Evolutionary conservation across 2,797 vertebrate genomes (phyloP).

Genomic region (Hybognathus amarus): DNA sequence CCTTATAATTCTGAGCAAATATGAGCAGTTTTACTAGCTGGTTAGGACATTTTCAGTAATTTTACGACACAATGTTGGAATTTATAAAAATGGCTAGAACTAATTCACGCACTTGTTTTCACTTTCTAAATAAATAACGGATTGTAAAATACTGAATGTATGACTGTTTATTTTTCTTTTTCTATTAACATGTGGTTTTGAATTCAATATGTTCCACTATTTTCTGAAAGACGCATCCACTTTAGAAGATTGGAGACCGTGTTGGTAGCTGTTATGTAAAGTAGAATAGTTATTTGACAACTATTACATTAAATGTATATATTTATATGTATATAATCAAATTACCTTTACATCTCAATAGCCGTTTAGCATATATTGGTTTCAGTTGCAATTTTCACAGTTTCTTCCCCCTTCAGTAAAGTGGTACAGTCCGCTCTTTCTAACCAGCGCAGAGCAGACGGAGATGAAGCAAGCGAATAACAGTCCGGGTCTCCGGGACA

Average conservation of each 20-base stretch:
- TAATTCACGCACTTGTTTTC: not conserved
- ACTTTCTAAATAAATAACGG: constrained; percentile 15
- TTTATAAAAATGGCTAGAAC: not conserved
- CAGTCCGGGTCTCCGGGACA: constrained; percentile 39
- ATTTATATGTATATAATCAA: no score
- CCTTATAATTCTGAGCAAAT: not conserved
- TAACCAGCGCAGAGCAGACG: constrained; percentile 42
- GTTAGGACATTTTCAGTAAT: not conserved
- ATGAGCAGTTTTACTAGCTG: not conserved
- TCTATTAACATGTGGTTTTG: not conserved
- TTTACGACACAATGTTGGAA: not conserved
- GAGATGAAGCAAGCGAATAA: constrained; percentile 44
- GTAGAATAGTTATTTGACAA: not conserved
- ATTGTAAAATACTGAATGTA: not conserved
- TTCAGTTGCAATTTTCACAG: not conserved
- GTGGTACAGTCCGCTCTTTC: constrained; percentile 73
- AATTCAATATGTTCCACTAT: not conserved
- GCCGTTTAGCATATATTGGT: not conserved
- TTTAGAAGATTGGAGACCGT: not conserved
- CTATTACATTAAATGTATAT: not conserved
- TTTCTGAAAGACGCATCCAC: constrained; percentile 36
- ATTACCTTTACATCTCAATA: not conserved
- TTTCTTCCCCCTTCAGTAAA: constrained; percentile 56
- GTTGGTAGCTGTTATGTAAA: not conserved
- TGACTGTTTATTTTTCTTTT: not conserved